Evolutionary conservation across 2,888 invertebrate species (phyloP), one percentile per base, ranked within the genome.

Genomic region (Dryadula phaetusa): DNA sequence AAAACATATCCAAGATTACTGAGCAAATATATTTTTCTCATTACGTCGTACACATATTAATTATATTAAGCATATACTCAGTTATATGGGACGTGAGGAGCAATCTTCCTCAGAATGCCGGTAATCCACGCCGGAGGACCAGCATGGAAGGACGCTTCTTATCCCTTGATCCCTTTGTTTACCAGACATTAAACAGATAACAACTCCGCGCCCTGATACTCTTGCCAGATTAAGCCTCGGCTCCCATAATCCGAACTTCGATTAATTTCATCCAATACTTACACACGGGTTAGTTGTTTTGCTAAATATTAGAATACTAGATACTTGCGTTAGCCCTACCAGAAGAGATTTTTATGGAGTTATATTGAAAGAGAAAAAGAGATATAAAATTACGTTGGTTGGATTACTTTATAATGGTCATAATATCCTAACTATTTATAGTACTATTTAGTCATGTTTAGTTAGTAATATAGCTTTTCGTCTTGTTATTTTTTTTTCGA

Each of bases 181-280:
- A 93, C 93, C 93, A 93, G 92, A 93, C 93, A 93, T 93, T 93
- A 92, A 93, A 88, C 93, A 93, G 93, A 93, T 93, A 93, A 91
- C 92, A 90, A 92, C 88, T 92, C 92, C 88, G 84, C 90, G 90
- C 89, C 85, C 88, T 83, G 90, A 92, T 91, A 90, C 86, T 86
- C 85, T 85, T 86, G 86, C 83, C 86, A 91, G 91, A 92, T 91
- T 92, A 92, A 84, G 85, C 89, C 86, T 83, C 82, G 82, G 78
- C 87, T 83, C 83, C 84, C 84, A 84, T 92, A 92, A 92, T 89
- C 92, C 90, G 82, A 85, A 89, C 87, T 92, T 92, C 92, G 92
- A 92, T 91, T 92, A 91, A 92, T 92, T 91, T 91, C 88, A 88
- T 88, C 90, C 90, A 90, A 92, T 91, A 90, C 87, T 87, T 85